Base-by-base conservation (phyloP, 2,888 invertebrate genomes). In the Drosophila recens region DNA sequence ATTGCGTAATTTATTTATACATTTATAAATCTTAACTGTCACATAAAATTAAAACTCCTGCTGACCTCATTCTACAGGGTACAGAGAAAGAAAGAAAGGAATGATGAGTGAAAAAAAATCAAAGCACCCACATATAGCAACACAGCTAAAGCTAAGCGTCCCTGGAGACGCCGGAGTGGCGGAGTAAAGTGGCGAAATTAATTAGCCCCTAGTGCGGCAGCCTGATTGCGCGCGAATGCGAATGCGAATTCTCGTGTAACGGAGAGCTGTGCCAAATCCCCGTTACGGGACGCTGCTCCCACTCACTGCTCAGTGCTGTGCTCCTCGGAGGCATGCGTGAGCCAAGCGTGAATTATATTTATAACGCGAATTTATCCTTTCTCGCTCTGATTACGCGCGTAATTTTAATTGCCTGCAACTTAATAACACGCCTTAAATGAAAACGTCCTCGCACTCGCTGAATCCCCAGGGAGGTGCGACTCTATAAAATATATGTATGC, bases 371-470 rank as follows among this genome's bases (percentile, higher is more conserved):
- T 88, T 87, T 88, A 87, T 87, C 87, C 87, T 86, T 82, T 84
- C 77, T 84, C 83, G 88, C 89, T 89, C 87, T 89, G 87, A 89
- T 89, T 88, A 82, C 87, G 84, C 76, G 86, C 76, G 86, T 87
- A 86, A 86, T 88, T 88, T 88, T 87, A 87, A 87, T 88, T 87
- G 87, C 83, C 73, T 75, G 86, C 85, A 86, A 89, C 89, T 89
- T 89, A 82, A 87, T 87, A 86, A 84, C 75, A 68, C 59, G 80
- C 67, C 72, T 75, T 69, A 78, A 81, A 75, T 57, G 67, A 48
- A 61, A 64, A 45, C 52, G 63, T 64, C 58, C 61, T 67, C 27
- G 52, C 64, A 52, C 20, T 40, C 56, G 48, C 38, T 33, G 5
- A 23, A 40, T 38, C 58, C 64, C 58, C 42, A 17, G 51, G 57